These are phyloP conservation scores for Platyura marginata DNA, from an alignment of 1,140 invertebrate species.

Conservation along the genomic window DNA sequence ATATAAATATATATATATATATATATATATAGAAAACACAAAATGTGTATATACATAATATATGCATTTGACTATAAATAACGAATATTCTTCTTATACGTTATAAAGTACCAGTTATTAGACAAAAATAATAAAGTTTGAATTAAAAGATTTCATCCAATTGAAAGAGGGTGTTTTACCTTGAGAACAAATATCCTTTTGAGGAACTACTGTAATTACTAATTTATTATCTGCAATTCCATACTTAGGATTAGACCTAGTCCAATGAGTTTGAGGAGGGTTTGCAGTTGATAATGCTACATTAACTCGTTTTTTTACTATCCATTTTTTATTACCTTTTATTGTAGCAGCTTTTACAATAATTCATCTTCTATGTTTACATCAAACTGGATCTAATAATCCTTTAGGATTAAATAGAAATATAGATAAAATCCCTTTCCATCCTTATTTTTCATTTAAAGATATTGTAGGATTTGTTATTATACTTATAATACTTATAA, in stretches of 20 bases:
- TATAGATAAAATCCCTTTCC: constrained; percentile 39
- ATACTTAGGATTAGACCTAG: constrained; percentile 33
- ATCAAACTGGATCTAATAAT: constrained; percentile 39
- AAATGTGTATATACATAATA: too few relatives aligned
- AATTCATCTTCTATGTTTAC: constrained; percentile 39
- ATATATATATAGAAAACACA: too few relatives aligned
- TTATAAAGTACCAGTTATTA: too few relatives aligned
- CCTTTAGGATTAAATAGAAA: constrained; percentile 36
- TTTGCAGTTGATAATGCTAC: too few relatives aligned
- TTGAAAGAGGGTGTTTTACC: constrained; percentile 50
- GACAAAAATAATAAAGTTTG: too few relatives aligned
- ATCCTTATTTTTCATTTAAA: constrained; percentile 37
- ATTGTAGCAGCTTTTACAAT: constrained; percentile 35
- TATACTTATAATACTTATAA: constrained; percentile 26
- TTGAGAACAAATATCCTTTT: constrained; percentile 54
- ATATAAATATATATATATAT: too few relatives aligned
- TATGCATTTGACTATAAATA: too few relatives aligned
- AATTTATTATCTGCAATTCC: too few relatives aligned
- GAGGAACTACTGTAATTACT: constrained; percentile 52
- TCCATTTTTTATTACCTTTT: constrained; percentile 51
- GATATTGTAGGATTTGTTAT: constrained; percentile 35
- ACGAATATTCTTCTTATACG: too few relatives aligned
- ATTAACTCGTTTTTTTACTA: constrained; percentile 50
- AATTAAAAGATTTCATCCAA: too few relatives aligned
- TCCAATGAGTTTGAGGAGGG: too few relatives aligned